Base-by-base conservation (phyloP, 2,113 vertebrate genomes). In the Delphinapterus leucas region DNA sequence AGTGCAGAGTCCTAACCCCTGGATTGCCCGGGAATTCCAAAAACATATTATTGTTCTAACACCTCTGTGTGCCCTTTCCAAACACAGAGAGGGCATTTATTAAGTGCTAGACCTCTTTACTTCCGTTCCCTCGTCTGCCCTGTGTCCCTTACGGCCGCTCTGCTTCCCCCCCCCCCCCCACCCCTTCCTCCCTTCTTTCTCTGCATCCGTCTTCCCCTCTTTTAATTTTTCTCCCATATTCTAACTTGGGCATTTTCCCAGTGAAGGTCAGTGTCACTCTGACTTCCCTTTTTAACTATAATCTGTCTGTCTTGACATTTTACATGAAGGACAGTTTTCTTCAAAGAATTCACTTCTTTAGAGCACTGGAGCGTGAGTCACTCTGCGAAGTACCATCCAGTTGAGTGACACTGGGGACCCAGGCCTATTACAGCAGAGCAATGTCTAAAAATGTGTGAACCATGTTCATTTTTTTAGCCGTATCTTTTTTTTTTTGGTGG, bases 281-380 rank as follows among this genome's bases (percentile, higher is more conserved):
- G 21, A n/a, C 36, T 76, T 53, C 38, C 76, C 28, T 67, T 60
- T 71, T 63, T 41, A 80, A n/a, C 11, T 38, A 23, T 44, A 11
- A 31, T 71, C n/a, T 63, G 28, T 67, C 47, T 95, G 41, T 86
- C 88, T 90, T 84, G 67, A 77, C 41, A 79, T 90, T 73, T 73
- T 11, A 20, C 28, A 2, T 21, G 23, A 44, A 49, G 17, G 36
- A 25, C 61, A 44, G 38, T 74, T 93, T 81, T 25, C 55, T 61
- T 33, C 61, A 12, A 84, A 58, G 11, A 14, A 63, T 31, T 55
- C 76, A 4, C 2, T 90, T 90, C 68, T 58, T 49, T 49, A 68
- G n/a, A 49, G 41, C 49, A 9, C 31, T 21, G 15, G 76, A 21
- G 53, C 2, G 0, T 4, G 80, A 60, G 71, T 77, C 73, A 47